These are phyloP conservation scores for Pangasianodon gigas DNA, from an alignment of 2,113 vertebrate species.

Conservation along the genomic window DNA sequence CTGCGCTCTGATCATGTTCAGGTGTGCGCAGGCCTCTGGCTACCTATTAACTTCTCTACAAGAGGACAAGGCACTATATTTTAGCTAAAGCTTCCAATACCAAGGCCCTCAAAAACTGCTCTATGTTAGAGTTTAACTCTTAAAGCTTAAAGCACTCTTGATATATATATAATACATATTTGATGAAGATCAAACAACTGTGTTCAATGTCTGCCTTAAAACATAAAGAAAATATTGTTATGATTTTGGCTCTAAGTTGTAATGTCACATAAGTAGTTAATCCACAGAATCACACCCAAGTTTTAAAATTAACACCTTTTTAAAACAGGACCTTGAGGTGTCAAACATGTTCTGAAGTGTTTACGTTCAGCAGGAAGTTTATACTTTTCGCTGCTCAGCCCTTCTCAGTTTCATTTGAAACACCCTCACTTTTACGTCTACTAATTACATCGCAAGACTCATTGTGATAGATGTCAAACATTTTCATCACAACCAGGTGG, in stretches of 20 bases:
- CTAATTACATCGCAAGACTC: constrained; percentile 54
- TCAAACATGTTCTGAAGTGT: constrained; percentile 7
- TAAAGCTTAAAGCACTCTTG: not conserved
- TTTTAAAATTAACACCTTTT: not conserved
- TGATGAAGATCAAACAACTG: constrained; percentile 43
- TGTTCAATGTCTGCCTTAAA: constrained; percentile 29
- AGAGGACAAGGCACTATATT: not conserved
- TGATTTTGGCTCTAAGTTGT: not conserved
- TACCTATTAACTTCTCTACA: constrained; percentile 25
- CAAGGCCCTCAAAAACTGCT: constrained; percentile 14
- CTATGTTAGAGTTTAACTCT: not conserved
- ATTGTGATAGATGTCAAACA: constrained; percentile 52
- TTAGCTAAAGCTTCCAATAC: not conserved
- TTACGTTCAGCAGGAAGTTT: not conserved
- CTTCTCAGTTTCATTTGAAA: constrained; percentile 25
- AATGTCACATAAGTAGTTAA: not conserved
- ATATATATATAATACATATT: not conserved
- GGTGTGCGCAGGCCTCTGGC: constrained; percentile 27
- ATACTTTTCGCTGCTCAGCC: not conserved
- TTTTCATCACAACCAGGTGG: constrained; percentile 43
- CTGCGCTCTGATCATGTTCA: constrained; percentile 33
- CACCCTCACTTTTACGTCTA: constrained; percentile 19
- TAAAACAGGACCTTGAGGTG: constrained; percentile 28
- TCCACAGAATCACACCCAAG: not conserved
- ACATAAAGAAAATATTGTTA: constrained; percentile 32